Evolutionary conservation across 2,888 invertebrate species (phyloP).

Genomic region (Ophion slaviceki): DNA sequence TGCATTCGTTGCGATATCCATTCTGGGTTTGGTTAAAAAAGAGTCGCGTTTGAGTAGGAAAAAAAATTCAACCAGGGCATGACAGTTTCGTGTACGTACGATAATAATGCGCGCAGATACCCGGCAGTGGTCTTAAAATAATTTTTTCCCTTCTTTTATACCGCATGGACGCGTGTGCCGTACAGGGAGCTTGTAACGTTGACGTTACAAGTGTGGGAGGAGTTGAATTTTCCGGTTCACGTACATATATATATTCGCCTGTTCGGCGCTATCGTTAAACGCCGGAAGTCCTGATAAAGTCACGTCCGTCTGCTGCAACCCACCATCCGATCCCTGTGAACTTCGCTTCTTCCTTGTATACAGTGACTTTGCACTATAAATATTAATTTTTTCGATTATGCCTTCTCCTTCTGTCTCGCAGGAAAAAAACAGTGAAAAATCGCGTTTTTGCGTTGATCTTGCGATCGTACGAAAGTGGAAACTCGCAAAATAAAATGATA

Average conservation of each 20-base stretch:
- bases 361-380: not conserved
- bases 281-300: slow-evolving; percentile 78
- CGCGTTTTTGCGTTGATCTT: not conserved
- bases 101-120: slow-evolving; percentile 12
- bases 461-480: not conserved
- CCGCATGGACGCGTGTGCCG: not conserved
- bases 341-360: not conserved
- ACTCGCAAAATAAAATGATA: not conserved
- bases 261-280: slow-evolving; percentile 73
- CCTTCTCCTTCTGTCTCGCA: not conserved
- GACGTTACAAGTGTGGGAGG: slow-evolving; percentile 40
- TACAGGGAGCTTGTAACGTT: slow-evolving; percentile 11
- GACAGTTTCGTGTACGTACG: slow-evolving; percentile 2
- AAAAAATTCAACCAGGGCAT: not conserved
- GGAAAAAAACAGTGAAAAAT: not conserved
- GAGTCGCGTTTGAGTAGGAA: not conserved
- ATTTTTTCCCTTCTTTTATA: slow-evolving; percentile 34
- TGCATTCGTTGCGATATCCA: not conserved
- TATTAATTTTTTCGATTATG: slow-evolving; percentile 4
- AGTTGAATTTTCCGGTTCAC: slow-evolving; percentile 54
- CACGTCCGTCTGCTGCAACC: slow-evolving; percentile 73
- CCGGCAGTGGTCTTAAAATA: slow-evolving; percentile 44
- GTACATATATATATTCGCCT: slow-evolving; percentile 48
- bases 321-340: slow-evolving; percentile 38
- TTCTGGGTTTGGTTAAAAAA: not conserved